Conservation (phyloP, 2,888 invertebrate species). For the Sarcophaga rosellei region DNA sequence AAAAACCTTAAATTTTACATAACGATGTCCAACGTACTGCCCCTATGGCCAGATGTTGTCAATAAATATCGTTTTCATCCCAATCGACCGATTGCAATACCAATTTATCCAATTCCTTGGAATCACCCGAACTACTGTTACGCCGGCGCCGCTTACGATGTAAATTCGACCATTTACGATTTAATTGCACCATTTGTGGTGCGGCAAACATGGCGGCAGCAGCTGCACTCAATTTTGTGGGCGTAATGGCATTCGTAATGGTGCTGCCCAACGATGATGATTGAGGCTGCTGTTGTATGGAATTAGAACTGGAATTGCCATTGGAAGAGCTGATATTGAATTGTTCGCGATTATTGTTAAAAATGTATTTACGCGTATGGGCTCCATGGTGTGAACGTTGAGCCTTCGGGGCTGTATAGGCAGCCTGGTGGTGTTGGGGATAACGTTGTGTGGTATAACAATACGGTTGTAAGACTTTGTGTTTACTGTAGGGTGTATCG, state of each 20-base stretch:
- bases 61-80: constrained; percentile 81
- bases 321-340: constrained; percentile 77
- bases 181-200: constrained; percentile 79
- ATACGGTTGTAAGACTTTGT: constrained; percentile 39
- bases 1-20: constrained; percentile 32
- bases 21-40: constrained; percentile 26
- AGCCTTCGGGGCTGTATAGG: constrained; percentile 60
- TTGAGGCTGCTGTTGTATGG: constrained; percentile 67
- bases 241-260: constrained; percentile 75
- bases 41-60: constrained; percentile 59
- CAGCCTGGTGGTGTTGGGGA: constrained; percentile 33
- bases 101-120: constrained; percentile 80
- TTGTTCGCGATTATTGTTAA: constrained; percentile 77
- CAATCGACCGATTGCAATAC: constrained; percentile 81
- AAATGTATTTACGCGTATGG: constrained; percentile 74
- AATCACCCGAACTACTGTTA: constrained; percentile 80
- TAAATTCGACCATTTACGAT: constrained; percentile 80
- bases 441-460: constrained; percentile 27
- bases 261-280: constrained; percentile 67
- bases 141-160: constrained; percentile 78
- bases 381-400: constrained; percentile 56
- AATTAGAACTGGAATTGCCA: constrained; percentile 65
- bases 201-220: constrained; percentile 79
- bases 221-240: constrained; percentile 78
- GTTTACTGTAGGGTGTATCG: constrained; percentile 73